Conservation (phyloP, 37 sponge, comb jelly and placozoan genomes). For the Chondrosia reniformis region DNA sequence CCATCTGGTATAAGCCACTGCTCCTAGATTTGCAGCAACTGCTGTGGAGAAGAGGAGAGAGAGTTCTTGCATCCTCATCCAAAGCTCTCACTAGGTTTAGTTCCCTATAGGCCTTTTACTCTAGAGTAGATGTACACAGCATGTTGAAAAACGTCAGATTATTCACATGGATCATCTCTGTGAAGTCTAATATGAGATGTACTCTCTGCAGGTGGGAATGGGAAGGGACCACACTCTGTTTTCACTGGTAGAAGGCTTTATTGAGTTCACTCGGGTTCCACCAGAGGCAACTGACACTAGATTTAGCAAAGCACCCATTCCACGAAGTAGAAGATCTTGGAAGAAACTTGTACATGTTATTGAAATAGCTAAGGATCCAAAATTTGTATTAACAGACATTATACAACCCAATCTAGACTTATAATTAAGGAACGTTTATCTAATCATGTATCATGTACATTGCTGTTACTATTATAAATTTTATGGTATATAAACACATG, state of each 20-base stretch:
- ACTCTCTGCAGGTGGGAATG: conserved; percentile 72
- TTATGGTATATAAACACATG: not conserved
- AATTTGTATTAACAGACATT: conserved; percentile 19
- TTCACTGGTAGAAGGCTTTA: conserved; percentile 69
- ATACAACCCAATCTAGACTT: not conserved
- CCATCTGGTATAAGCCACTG: too few relatives aligned
- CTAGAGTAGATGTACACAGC: too few relatives aligned
- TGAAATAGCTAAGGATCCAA: not conserved
- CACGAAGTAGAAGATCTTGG: conserved; percentile 36
- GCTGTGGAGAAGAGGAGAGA: too few relatives aligned
- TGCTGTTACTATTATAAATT: not conserved
- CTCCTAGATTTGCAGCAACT: too few relatives aligned
- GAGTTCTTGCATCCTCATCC: not conserved
- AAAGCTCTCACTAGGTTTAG: too few relatives aligned
- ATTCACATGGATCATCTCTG: not conserved
- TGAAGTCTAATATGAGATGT: not conserved
- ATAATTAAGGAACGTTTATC: not conserved
- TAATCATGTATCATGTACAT: not conserved
- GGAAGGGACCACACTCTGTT: conserved; percentile 85
- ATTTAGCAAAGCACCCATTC: not conserved
- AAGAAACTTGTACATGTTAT: conserved; percentile 50
- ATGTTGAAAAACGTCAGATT: too few relatives aligned
- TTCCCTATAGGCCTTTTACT: too few relatives aligned
- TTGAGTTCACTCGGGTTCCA: conserved; percentile 61
- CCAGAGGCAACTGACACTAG: not conserved